Evolutionary conservation across 2,113 vertebrate species (phyloP).

Genomic region (Mastomys coucha): DNA sequence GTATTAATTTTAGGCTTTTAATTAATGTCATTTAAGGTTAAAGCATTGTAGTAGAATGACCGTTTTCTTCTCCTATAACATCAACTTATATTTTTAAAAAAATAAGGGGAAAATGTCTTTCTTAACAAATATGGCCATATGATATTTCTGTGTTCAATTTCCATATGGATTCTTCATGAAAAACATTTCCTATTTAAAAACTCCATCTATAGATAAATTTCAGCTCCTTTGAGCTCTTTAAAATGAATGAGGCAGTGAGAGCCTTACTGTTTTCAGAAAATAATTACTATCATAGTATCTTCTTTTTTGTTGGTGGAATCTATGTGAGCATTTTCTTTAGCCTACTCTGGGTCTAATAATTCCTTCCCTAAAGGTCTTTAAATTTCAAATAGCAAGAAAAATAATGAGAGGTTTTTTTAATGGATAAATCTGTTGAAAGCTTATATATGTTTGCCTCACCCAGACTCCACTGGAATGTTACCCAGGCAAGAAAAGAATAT

Average conservation of each 20-base stretch:
- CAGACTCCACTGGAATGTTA: constrained; percentile 41
- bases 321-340: not conserved
- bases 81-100: constrained; percentile 28
- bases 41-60: constrained; percentile 27
- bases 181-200: constrained; percentile 61
- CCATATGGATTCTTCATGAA: constrained; percentile 60
- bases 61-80: constrained; percentile 52
- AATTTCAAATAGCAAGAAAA: constrained; percentile 61
- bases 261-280: constrained; percentile 53
- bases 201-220: constrained; percentile 54
- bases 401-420: not conserved
- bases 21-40: constrained; percentile 56
- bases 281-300: constrained; percentile 10
- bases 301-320: constrained; percentile 31
- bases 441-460: constrained; percentile 21
- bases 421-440: constrained; percentile 53
- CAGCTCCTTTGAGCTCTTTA: constrained; percentile 57
- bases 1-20: constrained; percentile 55
- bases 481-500: constrained; percentile 17
- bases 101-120: constrained; percentile 56
- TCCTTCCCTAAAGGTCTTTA: constrained; percentile 41
- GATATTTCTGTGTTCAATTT: constrained; percentile 61
- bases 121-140: constrained; percentile 59
- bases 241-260: constrained; percentile 51
- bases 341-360: not conserved